Conservation (phyloP, 2,113 vertebrate genomes). For the Zapornia atra region DNA sequence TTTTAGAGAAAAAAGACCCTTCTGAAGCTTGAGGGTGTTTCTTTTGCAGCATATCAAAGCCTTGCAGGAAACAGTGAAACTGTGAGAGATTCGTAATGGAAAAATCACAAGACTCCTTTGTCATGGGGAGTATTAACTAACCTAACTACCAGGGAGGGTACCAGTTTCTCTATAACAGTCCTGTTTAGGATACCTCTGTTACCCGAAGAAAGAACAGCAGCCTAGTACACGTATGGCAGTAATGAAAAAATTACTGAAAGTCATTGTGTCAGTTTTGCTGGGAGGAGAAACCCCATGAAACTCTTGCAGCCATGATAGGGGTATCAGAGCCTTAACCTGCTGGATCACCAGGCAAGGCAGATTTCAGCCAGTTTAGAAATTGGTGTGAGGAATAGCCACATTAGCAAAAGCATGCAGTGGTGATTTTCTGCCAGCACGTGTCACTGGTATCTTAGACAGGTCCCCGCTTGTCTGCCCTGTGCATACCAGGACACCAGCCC, state of each 20-base stretch:
- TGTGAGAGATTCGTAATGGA: not conserved
- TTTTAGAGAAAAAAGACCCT: not conserved
- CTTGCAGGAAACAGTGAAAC: not conserved
- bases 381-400: not conserved
- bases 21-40: not conserved
- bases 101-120: not conserved
- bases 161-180: not conserved
- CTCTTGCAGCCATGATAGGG: not conserved
- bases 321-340: not conserved
- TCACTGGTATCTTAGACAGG: slow-evolving; percentile 60
- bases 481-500: slow-evolving; percentile 12
- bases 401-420: slow-evolving; percentile 28
- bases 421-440: slow-evolving; percentile 63
- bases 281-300: not conserved
- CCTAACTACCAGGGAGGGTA: not conserved
- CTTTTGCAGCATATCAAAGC: not conserved
- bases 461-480: slow-evolving; percentile 2
- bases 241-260: not conserved
- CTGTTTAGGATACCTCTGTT: not conserved
- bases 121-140: not conserved
- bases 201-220: not conserved
- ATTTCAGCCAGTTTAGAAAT: not conserved
- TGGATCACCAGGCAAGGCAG: not conserved
- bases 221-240: not conserved
- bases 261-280: not conserved